phyloP scores from a whole-genome alignment of 2,113 vertebrate species.

The Marmota flaviventris region DNA sequence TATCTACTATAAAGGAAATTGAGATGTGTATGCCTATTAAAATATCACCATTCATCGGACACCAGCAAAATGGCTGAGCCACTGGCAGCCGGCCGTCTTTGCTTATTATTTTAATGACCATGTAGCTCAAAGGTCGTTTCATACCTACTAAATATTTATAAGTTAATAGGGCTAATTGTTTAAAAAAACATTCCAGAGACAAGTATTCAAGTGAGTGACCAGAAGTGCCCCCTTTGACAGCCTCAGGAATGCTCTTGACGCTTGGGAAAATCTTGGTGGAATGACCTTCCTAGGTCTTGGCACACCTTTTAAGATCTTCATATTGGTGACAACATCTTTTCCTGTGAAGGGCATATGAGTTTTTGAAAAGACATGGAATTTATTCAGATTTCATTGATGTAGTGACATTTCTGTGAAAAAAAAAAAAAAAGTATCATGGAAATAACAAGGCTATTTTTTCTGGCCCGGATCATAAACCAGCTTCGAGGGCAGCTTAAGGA shows the following conservation, averaged over 20 bases:
- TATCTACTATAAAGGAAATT: background rate
- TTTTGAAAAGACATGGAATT: conserved; percentile 4
- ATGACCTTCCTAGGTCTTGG: background rate
- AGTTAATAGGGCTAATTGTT: conserved; percentile 5
- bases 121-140: background rate
- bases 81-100: background rate
- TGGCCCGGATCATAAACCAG: background rate
- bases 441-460: background rate
- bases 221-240: background rate
- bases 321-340: background rate
- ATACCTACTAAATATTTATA: background rate
- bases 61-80: background rate
- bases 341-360: background rate
- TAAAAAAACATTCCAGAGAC: background rate
- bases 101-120: conserved; percentile 21
- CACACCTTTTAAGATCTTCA: background rate
- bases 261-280: background rate
- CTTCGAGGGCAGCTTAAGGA: background rate
- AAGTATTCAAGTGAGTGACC: background rate
- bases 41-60: background rate
- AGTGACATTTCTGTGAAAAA: background rate
- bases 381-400: background rate
- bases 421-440: background rate
- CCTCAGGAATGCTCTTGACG: background rate
- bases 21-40: background rate